phyloP scores from a whole-genome alignment of 2,797 vertebrate species.

The Ibycter americanus region DNA sequence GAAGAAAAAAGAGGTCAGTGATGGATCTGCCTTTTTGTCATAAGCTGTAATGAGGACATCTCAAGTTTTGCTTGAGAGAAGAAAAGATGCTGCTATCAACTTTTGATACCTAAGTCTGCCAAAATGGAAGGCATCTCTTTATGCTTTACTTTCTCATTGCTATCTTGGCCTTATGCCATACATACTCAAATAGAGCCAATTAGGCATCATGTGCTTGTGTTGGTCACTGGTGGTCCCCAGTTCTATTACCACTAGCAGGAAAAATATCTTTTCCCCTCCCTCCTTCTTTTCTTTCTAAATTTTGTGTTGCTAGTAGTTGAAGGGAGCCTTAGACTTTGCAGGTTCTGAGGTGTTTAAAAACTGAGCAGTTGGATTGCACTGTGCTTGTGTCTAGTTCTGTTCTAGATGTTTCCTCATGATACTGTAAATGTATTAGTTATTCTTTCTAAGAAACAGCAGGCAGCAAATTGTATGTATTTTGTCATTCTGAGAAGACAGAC shows the following conservation, averaged over 20 bases:
- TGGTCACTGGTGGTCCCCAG: neutral
- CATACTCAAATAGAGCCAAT: neutral
- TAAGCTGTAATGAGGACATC: neutral
- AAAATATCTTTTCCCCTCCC: fast-evolving
- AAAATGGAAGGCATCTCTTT: neutral
- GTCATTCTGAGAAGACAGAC: neutral
- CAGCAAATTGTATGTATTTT: neutral
- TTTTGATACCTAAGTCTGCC: neutral
- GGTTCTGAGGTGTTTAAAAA: neutral
- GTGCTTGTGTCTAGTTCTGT: neutral
- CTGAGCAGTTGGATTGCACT: neutral
- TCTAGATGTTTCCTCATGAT: neutral
- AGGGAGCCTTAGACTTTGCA: neutral
- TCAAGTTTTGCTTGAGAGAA: neutral
- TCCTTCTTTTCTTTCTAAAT: neutral
- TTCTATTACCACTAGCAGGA: neutral
- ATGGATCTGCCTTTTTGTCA: neutral
- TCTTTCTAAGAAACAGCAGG: neutral
- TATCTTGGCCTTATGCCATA: neutral
- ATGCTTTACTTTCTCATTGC: neutral
- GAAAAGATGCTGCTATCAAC: neutral
- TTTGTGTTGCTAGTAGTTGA: neutral
- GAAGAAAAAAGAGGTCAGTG: neutral
- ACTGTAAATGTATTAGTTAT: neutral
- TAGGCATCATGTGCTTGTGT: neutral